Evolutionary conservation across 2,888 invertebrate genomes (phyloP).

Genomic region (Labia minor): DNA sequence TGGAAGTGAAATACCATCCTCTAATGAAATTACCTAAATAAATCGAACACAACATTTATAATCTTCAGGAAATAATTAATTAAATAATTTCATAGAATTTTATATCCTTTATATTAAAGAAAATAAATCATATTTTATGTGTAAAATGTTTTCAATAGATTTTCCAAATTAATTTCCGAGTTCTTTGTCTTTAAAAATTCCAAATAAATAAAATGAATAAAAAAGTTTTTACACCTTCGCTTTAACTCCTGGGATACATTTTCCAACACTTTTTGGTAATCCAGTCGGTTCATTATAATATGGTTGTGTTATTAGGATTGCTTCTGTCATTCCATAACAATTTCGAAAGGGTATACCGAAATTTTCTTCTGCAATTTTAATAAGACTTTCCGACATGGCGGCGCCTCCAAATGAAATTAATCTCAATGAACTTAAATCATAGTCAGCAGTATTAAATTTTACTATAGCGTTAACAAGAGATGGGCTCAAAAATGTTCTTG

Average conservation of each 20-base stretch:
- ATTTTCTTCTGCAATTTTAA: slow-evolving; percentile 23
- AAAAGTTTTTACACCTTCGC: slow-evolving; percentile 18
- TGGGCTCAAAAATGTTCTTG: too few species aligned
- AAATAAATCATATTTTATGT: too few species aligned
- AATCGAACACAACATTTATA: neutral
- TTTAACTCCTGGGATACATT: slow-evolving; percentile 15
- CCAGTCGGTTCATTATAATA: neutral
- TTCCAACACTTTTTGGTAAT: slow-evolving; percentile 20
- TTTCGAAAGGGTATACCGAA: slow-evolving; percentile 18
- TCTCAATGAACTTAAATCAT: slow-evolving; percentile 35
- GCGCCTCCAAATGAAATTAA: slow-evolving; percentile 37
- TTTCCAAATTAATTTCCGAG: too few species aligned
- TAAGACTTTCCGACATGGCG: slow-evolving; percentile 34
- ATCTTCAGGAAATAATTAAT: too few species aligned
- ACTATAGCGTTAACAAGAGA: too few species aligned
- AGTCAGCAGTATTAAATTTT: slow-evolving; percentile 27
- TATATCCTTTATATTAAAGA: too few species aligned
- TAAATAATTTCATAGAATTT: too few species aligned
- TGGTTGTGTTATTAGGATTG: slow-evolving; percentile 19
- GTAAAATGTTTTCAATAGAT: too few species aligned
- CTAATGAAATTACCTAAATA: slow-evolving; percentile 14
- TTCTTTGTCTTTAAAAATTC: too few species aligned
- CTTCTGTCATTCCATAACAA: slow-evolving; percentile 34
- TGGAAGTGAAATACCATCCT: neutral
- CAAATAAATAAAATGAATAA: too few species aligned